phyloP scores from a whole-genome alignment of 2,113 vertebrate genomes.

The Dicaeum eximium region DNA sequence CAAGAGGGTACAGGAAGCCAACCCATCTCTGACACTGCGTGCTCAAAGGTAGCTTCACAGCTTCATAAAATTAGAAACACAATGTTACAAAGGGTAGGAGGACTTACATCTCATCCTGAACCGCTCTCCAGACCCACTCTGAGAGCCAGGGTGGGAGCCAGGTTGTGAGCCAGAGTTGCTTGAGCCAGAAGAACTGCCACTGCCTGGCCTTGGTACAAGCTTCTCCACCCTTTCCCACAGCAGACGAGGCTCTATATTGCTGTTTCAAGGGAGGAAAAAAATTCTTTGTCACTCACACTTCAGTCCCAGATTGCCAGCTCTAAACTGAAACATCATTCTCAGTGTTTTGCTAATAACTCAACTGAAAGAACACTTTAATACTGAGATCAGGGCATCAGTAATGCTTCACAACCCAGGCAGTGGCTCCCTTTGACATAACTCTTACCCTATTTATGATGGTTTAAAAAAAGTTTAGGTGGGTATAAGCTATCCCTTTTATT shows the following conservation, averaged over 20 bases:
- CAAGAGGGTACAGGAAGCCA: neutral
- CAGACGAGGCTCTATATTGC: constrained; percentile 89
- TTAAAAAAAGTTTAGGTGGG: neutral
- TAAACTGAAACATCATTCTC: neutral
- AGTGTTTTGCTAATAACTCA: neutral
- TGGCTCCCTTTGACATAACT: neutral
- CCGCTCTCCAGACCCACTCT: constrained; percentile 90
- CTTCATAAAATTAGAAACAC: neutral
- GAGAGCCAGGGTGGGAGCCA: constrained; percentile 83
- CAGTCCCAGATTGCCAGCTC: neutral
- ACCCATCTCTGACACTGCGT: neutral
- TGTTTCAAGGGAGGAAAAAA: constrained; percentile 31
- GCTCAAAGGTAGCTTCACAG: neutral
- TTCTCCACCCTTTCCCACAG: constrained; percentile 97
- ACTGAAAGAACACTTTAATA: neutral
- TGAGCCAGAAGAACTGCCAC: constrained; percentile 94
- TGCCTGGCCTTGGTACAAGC: constrained; percentile 86
- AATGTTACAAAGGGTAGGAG: fast-evolving
- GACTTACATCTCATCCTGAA: constrained; percentile 92
- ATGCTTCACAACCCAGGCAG: neutral
- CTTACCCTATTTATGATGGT: neutral
- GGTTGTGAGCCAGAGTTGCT: constrained; percentile 92
- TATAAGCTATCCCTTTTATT: neutral
- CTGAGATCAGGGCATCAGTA: neutral
- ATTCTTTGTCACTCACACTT: neutral